Evolutionary conservation across 2,888 invertebrate species (phyloP), one percentile per base, ranked within the genome.

Genomic region (Gymnocheta viridis): DNA sequence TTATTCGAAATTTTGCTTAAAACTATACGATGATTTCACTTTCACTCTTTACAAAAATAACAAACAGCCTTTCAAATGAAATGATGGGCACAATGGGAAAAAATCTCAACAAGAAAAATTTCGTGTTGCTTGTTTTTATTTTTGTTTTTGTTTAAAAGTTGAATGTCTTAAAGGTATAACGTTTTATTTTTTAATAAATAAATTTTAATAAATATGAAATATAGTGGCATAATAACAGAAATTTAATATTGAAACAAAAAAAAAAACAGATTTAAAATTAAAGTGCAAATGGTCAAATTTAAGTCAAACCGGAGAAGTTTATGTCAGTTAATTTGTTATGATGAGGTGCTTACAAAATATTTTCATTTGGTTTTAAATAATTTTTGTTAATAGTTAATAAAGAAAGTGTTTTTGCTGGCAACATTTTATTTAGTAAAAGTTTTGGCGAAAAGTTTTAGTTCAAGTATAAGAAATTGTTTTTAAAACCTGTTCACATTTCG

Each of bases 201-300:
- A 54, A 56, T 64, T 56, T 78, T 73, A 74, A 74, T 74, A 82
- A 83, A 80, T 27, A 66, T 83, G 79, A 80, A 70, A 72, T 76
- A 80, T 80, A 35, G 49, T 66, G 80, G 80, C 83, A 83, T 83
- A 83, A 83, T 66, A 77, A 82, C 56, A 41, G 70, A 69, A 62
- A 78, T 70, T 62, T 32, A 54, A 69, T 41, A 62, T 32, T 27
- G 35, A 47, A 56, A 27, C 3, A 44, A 22, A 14, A 56, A 64
- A 47, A 51, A 47, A 12, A 14, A 51, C n/a, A n/a, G 1, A 60
- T 78, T 77, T 32, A 12, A 27, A 58, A 32, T 56, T 22, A 32
- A 62, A 69, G 12, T 41, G 19, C 27, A 60, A 38, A 49, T 35
- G 27, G 22, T 49, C 49, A 38, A 76, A 67, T 35, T 51, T 66